Base-by-base conservation (phyloP, 1,140 invertebrate species). In the Prorops nasuta region DNA sequence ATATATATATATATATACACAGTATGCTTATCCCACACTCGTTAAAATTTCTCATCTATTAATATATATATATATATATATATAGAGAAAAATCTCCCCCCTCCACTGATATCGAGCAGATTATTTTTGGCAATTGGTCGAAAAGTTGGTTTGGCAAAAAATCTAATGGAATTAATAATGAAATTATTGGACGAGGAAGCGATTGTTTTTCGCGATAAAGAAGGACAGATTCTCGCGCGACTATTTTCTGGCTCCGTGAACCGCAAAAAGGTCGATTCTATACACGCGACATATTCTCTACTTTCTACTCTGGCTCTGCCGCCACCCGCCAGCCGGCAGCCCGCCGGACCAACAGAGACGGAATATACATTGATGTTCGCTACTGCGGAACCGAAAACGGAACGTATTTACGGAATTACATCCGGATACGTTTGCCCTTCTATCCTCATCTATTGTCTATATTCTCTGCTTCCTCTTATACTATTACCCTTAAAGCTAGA, bases 401-500 rank as follows among this genome's bases (percentile, higher is more conserved):
- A 58, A 61, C 51, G 45, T 55, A 61, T 58, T 61, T 57, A 47
- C 49, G 49, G 49, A 58, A 61, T 61, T 61, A 61, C 58, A 55
- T 58, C 56, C 52, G 56, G 55, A 52, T 52, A 50, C 46, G 50
- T 36, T 49, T 28, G 22, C 28, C 34, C 31, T 44, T 41, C n/a
- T 49, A 39, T 35, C 28, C 38, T 19, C 38, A 38, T 24, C 41
- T 49, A 34, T 41, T 31, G 8, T 10, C 37, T 20, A 40, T 34
- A 32, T 39, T 20, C 28, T 36, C 35, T 22, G 18, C 14, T 16
- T 40, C 42, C 38, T 36, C 43, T 24, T 42, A 28, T 45, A 31
- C 41, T 24, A 14, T 32, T 22, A 10, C 10, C 21, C n/a, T n/a
- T n/a, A n/a, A n/a, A n/a, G n/a, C n/a, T n/a, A n/a, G n/a, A n/a